Base-by-base conservation (phyloP, 2,113 vertebrate species). In the Antechinus flavipes region DNA sequence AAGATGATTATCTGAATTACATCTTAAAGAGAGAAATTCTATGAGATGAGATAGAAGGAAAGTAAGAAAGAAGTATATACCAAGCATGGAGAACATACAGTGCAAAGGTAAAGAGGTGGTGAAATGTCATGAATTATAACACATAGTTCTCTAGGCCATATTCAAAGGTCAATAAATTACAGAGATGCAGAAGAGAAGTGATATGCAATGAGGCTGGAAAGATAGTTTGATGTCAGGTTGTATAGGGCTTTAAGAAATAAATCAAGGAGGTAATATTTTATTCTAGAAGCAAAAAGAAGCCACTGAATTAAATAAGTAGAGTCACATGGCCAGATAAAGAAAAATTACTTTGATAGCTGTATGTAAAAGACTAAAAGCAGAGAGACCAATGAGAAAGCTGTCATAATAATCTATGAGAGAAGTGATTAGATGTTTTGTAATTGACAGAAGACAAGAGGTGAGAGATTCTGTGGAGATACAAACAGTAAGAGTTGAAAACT, bases 361-460 rank as follows among this genome's bases (percentile, higher is more conserved):
- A 53, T 0, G 52, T 90, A 92, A 68, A 94, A 25, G 16, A 90
- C 30, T 90, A 23, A 47, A 94, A 30, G 49, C 76, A 94, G 46
- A n/a, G 92, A 90, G 35, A 35, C 92, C 9, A 90, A 91, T 8
- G 90, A 50, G 90, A 84, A 94, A 47, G 90, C 68, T 90, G 42
- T 5, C 27, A 54, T 49, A 68, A 42, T 93, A 90, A 94, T 56
- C 24, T 30, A 55, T 8, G 7, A 89, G 23, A 92, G 55, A 91
- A 50, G 11, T 89, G 47, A 49, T 49, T 90, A 46, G 54, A 91
- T 76, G 47, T 5, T 7, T 54, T 84, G 52, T 91, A 11, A 61
- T 26, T 25, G 8, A 95, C 42, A 89, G 58, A n/a, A 47, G 42
- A 30, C 50, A 23, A 91, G 2, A 49, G 42, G 58, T 90, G 27